Evolutionary conservation across 1,140 invertebrate genomes (phyloP).

Genomic region (Pectinophora gossypiella): DNA sequence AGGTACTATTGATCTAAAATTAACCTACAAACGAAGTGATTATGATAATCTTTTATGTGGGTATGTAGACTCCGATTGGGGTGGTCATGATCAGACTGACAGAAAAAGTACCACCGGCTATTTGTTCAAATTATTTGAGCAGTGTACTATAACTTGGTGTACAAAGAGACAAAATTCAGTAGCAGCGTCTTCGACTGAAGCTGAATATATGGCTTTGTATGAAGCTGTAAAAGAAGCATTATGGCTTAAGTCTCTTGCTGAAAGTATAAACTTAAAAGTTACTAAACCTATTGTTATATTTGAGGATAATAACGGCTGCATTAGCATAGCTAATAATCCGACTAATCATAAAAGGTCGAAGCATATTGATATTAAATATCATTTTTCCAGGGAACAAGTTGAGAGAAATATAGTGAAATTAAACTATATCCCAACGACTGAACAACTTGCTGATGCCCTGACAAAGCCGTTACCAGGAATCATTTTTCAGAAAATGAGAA

Average conservation of each 20-base stretch:
- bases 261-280: conserved; percentile 1
- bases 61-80: conserved; percentile 3
- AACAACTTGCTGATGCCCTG: conserved; percentile 31
- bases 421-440: conserved; percentile 22
- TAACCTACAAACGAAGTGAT: conserved; percentile 22
- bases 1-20: conserved; percentile 36
- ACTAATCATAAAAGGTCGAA: conserved; percentile 21
- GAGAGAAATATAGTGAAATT: conserved; percentile 18
- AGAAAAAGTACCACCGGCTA: conserved; percentile 9
- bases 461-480: conserved; percentile 24
- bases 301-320: conserved; percentile 17
- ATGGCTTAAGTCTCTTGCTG: conserved; percentile 24
- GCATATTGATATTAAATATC: no score
- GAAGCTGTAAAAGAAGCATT: conserved; percentile 33
- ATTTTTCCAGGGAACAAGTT: conserved; percentile 21
- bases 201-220: conserved; percentile 38
- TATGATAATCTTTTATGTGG: conserved; percentile 8
- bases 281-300: no score
- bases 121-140: conserved; percentile 16
- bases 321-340: conserved; percentile 24
- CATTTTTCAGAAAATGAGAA: conserved; percentile 11
- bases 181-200: conserved; percentile 34
- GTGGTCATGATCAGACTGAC: conserved; percentile 21
- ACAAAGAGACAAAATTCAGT: conserved; percentile 41
- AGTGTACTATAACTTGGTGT: conserved; percentile 21